These are phyloP conservation scores for Nomia melanderi DNA, from an alignment of 1,140 invertebrate species.

Conservation along the genomic window DNA sequence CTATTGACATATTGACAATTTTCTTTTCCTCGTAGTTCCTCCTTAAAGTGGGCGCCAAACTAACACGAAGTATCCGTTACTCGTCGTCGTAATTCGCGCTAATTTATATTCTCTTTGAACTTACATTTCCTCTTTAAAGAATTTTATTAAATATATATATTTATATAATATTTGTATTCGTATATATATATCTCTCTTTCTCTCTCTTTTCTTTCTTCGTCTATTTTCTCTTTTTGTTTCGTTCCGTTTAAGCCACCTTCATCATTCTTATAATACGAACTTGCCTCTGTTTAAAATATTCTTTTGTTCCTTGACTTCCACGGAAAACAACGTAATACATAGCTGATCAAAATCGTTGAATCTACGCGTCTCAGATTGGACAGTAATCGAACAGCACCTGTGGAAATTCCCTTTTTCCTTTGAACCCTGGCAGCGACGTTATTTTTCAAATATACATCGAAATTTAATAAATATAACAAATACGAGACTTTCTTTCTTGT, in stretches of 20 bases:
- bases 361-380: background rate
- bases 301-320: conserved; percentile 6
- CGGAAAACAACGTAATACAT: conserved; percentile 49
- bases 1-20: conserved; percentile 66
- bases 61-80: background rate
- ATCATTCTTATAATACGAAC: conserved; percentile 44
- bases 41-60: conserved; percentile 8
- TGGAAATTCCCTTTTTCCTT: background rate
- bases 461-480: no score
- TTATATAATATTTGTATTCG: conserved; percentile 37
- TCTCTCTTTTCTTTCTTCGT: conserved; percentile 4
- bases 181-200: conserved; percentile 37
- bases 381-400: conserved; percentile 7
- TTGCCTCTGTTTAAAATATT: conserved; percentile 62
- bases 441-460: background rate
- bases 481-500: no score
- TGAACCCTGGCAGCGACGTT: background rate
- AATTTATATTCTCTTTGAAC: conserved; percentile 57
- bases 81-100: conserved; percentile 43
- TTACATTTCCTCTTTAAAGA: conserved; percentile 42
- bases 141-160: conserved; percentile 60
- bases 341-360: conserved; percentile 4
- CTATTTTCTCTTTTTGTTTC: conserved; percentile 33
- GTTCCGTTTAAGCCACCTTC: conserved; percentile 21
- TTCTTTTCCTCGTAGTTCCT: conserved; percentile 14